A percentile compares a stretch with the other conserved stretches of the same genome.
These are phyloP conservation scores for Amyelois transitella DNA, from an alignment of 1,140 invertebrate species.

Conservation along the genomic window DNA sequence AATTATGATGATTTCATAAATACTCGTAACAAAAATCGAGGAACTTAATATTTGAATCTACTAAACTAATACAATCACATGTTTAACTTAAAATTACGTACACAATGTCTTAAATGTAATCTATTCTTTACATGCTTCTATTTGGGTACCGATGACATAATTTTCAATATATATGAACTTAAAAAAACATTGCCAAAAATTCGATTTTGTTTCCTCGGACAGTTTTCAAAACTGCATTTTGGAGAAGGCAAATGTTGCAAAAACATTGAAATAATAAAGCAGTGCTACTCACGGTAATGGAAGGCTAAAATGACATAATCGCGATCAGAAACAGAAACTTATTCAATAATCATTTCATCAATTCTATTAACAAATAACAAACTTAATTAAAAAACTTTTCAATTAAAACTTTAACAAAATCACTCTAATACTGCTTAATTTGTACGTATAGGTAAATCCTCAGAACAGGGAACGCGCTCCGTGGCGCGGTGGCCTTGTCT, in stretches of 20 bases:
- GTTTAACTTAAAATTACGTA: constrained; percentile 56
- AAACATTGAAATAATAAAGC: constrained; percentile 8
- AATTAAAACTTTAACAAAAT: constrained; percentile 74
- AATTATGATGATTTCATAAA: no score
- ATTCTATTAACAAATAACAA: constrained; percentile 69
- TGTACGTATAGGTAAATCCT: constrained; percentile 69
- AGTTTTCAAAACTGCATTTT: not conserved
- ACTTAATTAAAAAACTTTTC: constrained; percentile 69
- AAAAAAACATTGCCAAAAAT: constrained; percentile 13
- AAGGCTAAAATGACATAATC: not conserved
- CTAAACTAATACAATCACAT: constrained; percentile 66
- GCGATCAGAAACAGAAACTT: not conserved
- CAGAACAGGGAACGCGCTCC: constrained; percentile 44
- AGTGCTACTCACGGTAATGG: not conserved
- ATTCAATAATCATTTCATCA: constrained; percentile 25
- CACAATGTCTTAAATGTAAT: constrained; percentile 48
- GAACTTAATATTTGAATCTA: constrained; percentile 71
- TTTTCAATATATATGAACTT: constrained; percentile 13
- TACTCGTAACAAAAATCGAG: constrained; percentile 71
- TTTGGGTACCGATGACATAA: constrained; percentile 57
- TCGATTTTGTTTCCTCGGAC: no score
- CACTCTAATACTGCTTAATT: constrained; percentile 73
- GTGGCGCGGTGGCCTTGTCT: no score
- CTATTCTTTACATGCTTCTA: constrained; percentile 61
- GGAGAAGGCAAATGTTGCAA: constrained; percentile 5